Evolutionary conservation across 2,888 invertebrate genomes (phyloP).

Genomic region (Trichopoda pennipes): DNA sequence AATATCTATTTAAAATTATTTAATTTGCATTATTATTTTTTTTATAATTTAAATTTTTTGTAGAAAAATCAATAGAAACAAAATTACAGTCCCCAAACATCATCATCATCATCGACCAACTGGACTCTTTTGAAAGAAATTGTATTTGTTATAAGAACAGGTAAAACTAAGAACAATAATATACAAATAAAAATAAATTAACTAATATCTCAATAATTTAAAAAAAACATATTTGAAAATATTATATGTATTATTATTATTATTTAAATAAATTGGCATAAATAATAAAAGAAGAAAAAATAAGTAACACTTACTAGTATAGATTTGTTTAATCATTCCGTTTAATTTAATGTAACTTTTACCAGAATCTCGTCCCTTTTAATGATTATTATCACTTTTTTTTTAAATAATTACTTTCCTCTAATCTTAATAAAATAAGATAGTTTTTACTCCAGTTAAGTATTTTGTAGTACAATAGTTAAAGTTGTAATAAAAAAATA

Average conservation of each 20-base stretch:
- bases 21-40: slow-evolving; percentile 54
- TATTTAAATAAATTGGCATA: slow-evolving; percentile 31
- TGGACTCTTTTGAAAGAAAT: slow-evolving; percentile 22
- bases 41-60: slow-evolving; percentile 49
- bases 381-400: not conserved
- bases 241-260: slow-evolving; percentile 10
- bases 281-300: not conserved
- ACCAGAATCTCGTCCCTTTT: slow-evolving; percentile 45
- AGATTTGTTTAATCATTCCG: slow-evolving; percentile 50
- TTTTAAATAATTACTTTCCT: not conserved
- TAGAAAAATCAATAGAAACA: slow-evolving; percentile 60
- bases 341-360: slow-evolving; percentile 48
- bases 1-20: slow-evolving; percentile 48
- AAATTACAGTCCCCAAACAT: slow-evolving; percentile 10
- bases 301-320: slow-evolving; percentile 5
- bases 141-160: not conserved
- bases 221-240: not conserved
- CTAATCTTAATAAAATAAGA: slow-evolving; percentile 34
- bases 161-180: slow-evolving; percentile 13
- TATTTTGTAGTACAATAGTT: slow-evolving; percentile 57
- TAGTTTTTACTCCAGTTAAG: slow-evolving; percentile 32
- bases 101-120: slow-evolving; percentile 44
- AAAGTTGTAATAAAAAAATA: slow-evolving; percentile 24
- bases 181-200: slow-evolving; percentile 23
- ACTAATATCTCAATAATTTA: slow-evolving; percentile 15